These are phyloP conservation scores for Epistrophella euchroma DNA, from an alignment of 2,888 invertebrate species.

Conservation along the genomic window DNA sequence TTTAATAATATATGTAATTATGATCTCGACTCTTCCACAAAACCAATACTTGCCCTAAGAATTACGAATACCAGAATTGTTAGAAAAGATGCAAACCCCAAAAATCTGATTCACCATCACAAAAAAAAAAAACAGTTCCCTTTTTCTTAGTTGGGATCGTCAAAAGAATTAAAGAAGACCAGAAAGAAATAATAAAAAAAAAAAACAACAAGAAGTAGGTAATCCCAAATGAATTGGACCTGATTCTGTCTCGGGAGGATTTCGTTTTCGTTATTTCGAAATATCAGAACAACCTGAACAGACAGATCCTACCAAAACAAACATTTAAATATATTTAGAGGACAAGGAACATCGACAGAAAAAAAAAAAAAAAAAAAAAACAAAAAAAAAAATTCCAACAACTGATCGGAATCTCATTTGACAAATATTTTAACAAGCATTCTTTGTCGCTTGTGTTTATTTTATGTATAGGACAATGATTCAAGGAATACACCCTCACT, in stretches of 20 bases:
- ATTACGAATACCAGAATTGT: background rate
- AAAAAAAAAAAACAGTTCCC: constrained; percentile 3
- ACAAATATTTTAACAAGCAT: constrained; percentile 72
- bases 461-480: constrained; percentile 10
- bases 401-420: constrained; percentile 71
- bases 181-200: background rate
- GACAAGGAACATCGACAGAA: constrained; percentile 30
- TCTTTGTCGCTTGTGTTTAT: constrained; percentile 47
- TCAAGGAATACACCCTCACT: constrained; percentile 22
- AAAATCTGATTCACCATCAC: constrained; percentile 27
- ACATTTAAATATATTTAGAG: constrained; percentile 58
- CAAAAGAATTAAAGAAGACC: constrained; percentile 15
- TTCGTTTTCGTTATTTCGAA: constrained; percentile 52
- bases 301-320: constrained; percentile 72
- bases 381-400: constrained; percentile 42
- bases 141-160: background rate
- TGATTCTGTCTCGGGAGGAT: constrained; percentile 65
- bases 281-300: constrained; percentile 51
- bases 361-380: constrained; percentile 11
- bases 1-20: background rate
- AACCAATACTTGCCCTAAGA: background rate
- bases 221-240: constrained; percentile 70
- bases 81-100: constrained; percentile 53
- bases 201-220: constrained; percentile 14
- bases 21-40: background rate